Conservation (phyloP, 2,888 invertebrate species). For the Trissoscelio sp. region DNA sequence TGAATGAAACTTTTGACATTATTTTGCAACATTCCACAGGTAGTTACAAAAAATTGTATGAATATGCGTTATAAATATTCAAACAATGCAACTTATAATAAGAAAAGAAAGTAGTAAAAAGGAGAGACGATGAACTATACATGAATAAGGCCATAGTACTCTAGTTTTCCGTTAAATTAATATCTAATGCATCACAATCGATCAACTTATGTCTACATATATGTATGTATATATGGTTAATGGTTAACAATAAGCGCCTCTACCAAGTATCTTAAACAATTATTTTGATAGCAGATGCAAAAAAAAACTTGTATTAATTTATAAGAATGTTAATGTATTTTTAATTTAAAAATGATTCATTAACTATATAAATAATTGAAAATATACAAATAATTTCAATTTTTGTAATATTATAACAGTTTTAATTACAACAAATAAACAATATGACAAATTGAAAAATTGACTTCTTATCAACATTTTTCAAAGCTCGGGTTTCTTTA, state of each 20-base stretch:
- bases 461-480: background rate
- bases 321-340: no score
- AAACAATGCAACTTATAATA: background rate
- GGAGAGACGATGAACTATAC: slow-evolving; percentile 8
- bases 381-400: no score
- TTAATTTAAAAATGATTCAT: no score
- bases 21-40: slow-evolving; percentile 41
- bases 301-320: no score
- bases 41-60: slow-evolving; percentile 13
- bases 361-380: no score
- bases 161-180: slow-evolving; percentile 31
- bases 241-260: slow-evolving; percentile 2
- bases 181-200: slow-evolving; percentile 22
- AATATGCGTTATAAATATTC: background rate
- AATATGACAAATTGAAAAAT: background rate
- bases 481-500: background rate
- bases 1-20: slow-evolving; percentile 15
- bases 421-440: background rate
- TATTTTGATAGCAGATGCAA: no score
- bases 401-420: no score
- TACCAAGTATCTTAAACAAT: no score
- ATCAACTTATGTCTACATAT: no score
- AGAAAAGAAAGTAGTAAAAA: background rate
- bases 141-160: slow-evolving; percentile 32
- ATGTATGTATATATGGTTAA: background rate